These are phyloP conservation scores for Nymphalis c-album DNA, from an alignment of 2,888 invertebrate species.

Conservation along the genomic window DNA sequence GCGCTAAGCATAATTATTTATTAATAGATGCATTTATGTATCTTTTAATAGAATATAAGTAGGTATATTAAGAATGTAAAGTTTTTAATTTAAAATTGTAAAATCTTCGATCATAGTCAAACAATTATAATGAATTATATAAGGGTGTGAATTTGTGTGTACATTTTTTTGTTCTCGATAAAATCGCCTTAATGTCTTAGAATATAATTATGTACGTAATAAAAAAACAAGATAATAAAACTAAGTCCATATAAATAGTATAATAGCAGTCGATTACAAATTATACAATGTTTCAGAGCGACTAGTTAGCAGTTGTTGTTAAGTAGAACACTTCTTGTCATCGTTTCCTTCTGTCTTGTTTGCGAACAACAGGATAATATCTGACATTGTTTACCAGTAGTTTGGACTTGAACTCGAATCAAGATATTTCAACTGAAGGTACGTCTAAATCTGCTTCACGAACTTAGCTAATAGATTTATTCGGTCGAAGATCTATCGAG, in stretches of 20 bases:
- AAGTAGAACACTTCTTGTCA: slow-evolving; percentile 43
- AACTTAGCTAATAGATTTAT: slow-evolving; percentile 4
- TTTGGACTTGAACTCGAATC: slow-evolving; percentile 41
- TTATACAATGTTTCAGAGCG: slow-evolving; percentile 24
- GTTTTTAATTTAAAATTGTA: too few relatives aligned
- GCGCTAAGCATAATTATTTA: too few relatives aligned
- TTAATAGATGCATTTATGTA: too few relatives aligned
- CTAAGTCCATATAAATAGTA: neutral
- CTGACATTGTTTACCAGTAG: slow-evolving; percentile 51
- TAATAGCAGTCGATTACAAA: slow-evolving; percentile 12
- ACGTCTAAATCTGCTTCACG: slow-evolving; percentile 16
- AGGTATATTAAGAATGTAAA: too few relatives aligned
- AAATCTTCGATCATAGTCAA: too few relatives aligned
- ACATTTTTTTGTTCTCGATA: too few relatives aligned
- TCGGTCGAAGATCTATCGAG: neutral
- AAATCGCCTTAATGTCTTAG: too few relatives aligned
- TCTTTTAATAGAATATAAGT: too few relatives aligned
- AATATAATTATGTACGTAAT: too few relatives aligned
- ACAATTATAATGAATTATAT: too few relatives aligned
- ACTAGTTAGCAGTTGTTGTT: slow-evolving; percentile 36
- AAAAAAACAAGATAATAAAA: neutral
- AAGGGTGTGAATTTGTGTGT: too few relatives aligned
- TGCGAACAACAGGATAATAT: slow-evolving; percentile 39
- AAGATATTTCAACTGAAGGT: slow-evolving; percentile 17
- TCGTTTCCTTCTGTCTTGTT: slow-evolving; percentile 35